Percentiles rank a stretch among this genome's conserved stretches.
Evolutionary conservation across 2,888 invertebrate genomes (phyloP).

Genomic region (Patella depressa): DNA sequence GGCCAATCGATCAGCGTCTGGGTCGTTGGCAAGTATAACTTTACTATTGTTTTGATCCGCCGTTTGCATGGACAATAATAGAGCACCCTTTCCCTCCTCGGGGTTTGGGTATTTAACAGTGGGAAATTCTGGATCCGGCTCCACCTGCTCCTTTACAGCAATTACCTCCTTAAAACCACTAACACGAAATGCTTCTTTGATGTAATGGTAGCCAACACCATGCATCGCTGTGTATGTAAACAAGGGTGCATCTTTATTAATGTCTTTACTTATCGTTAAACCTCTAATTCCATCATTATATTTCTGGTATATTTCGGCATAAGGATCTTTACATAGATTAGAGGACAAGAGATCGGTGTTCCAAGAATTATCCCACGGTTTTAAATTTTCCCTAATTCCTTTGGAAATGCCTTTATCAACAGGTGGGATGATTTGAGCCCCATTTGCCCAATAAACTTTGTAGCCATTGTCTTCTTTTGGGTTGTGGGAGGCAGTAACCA

Average conservation of each 20-base stretch:
- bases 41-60: slow-evolving; percentile 81
- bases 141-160: slow-evolving; percentile 75
- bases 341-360: slow-evolving; percentile 74
- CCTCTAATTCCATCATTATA: slow-evolving; percentile 41
- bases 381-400: slow-evolving; percentile 82
- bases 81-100: slow-evolving; percentile 90
- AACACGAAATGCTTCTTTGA: slow-evolving; percentile 81
- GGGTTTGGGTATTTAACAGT: slow-evolving; percentile 99
- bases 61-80: slow-evolving; percentile 81
- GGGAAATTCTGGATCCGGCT: slow-evolving; percentile 96
- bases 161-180: slow-evolving; percentile 77
- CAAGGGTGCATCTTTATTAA: slow-evolving; percentile 66
- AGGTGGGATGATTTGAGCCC: slow-evolving; percentile 91
- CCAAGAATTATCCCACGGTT: slow-evolving; percentile 87
- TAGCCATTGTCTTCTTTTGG: slow-evolving; percentile 97
- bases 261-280: slow-evolving; percentile 36
- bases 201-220: slow-evolving; percentile 90
- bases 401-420: slow-evolving; percentile 89
- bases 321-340: slow-evolving; percentile 79
- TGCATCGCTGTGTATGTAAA: slow-evolving; percentile 98
- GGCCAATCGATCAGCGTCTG: slow-evolving; percentile 96
- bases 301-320: slow-evolving; percentile 76
- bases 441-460: slow-evolving; percentile 96
- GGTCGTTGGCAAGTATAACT: slow-evolving; percentile 95
- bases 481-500: slow-evolving; percentile 97